phyloP scores from a whole-genome alignment of 2,113 vertebrate genomes.

The Bos indicus region DNA sequence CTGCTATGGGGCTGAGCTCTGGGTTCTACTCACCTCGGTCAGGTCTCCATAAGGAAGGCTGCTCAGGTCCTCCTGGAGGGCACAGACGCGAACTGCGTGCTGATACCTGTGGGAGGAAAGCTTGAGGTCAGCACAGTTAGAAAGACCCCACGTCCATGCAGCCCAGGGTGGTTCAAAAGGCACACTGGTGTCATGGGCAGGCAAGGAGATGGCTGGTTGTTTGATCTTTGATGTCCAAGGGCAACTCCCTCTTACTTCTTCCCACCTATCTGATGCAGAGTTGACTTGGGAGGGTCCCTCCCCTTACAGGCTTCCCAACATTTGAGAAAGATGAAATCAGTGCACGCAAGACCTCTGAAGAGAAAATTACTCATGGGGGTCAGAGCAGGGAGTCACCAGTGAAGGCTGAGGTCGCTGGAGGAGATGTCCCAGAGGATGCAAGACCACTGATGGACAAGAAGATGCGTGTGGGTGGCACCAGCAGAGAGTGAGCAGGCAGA shows the following conservation, averaged over 20 bases:
- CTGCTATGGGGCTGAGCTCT: not conserved
- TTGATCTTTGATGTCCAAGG: not conserved
- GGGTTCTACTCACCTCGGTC: slow-evolving; percentile 80
- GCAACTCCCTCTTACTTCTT: too few species aligned
- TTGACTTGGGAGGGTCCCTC: not conserved
- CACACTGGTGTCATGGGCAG: fast-evolving
- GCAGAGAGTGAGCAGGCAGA: not conserved
- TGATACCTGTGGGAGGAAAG: slow-evolving; percentile 74
- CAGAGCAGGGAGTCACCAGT: not conserved
- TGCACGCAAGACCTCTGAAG: not conserved
- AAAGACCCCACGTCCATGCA: fast-evolving
- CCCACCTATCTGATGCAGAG: not conserved
- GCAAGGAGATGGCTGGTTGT: not conserved
- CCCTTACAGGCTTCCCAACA: not conserved
- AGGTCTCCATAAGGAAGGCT: slow-evolving; percentile 82
- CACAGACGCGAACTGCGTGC: slow-evolving; percentile 75
- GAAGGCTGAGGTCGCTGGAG: not conserved
- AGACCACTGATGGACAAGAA: fast-evolving
- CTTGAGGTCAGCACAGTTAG: not conserved
- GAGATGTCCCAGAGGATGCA: fast-evolving
- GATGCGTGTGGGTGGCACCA: not conserved
- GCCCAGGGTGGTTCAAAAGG: not conserved
- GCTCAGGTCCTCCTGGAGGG: slow-evolving; percentile 79
- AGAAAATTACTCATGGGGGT: not conserved
- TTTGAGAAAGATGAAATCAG: too few species aligned